phyloP scores from a whole-genome alignment of 1,140 invertebrate genomes.

The Aphis craccivora region DNA sequence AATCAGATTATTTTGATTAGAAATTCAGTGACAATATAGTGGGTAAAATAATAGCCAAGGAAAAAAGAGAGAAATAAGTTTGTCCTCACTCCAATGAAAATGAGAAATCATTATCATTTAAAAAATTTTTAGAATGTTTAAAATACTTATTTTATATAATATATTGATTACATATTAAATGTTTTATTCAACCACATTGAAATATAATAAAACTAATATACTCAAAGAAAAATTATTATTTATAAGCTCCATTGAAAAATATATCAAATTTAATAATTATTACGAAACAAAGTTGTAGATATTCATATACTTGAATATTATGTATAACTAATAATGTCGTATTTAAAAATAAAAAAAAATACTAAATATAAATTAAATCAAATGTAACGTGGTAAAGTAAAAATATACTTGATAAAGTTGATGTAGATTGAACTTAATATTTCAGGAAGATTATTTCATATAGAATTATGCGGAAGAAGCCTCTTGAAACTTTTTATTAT shows the following conservation, averaged over 20 bases:
- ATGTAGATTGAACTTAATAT: background rate
- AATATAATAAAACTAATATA: too few relatives aligned
- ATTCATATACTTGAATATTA: background rate
- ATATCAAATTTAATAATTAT: background rate
- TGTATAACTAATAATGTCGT: background rate
- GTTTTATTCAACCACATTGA: too few relatives aligned
- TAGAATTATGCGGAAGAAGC: background rate
- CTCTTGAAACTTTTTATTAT: background rate
- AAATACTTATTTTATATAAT: background rate
- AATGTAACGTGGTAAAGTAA: background rate
- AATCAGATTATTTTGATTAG: constrained; percentile 41
- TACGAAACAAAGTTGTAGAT: background rate
- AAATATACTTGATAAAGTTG: background rate
- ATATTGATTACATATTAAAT: too few relatives aligned
- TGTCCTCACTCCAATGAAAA: background rate
- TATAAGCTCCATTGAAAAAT: background rate
- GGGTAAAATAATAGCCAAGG: background rate
- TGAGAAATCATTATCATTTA: background rate
- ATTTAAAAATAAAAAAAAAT: background rate
- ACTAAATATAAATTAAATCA: background rate
- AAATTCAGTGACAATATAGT: background rate
- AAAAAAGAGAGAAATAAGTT: background rate
- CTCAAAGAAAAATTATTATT: background rate
- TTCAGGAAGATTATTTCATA: background rate
- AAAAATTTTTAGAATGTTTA: background rate